Evolutionary conservation across 2,797 vertebrate species (phyloP).

Genomic region (Protonibea diacanthus): DNA sequence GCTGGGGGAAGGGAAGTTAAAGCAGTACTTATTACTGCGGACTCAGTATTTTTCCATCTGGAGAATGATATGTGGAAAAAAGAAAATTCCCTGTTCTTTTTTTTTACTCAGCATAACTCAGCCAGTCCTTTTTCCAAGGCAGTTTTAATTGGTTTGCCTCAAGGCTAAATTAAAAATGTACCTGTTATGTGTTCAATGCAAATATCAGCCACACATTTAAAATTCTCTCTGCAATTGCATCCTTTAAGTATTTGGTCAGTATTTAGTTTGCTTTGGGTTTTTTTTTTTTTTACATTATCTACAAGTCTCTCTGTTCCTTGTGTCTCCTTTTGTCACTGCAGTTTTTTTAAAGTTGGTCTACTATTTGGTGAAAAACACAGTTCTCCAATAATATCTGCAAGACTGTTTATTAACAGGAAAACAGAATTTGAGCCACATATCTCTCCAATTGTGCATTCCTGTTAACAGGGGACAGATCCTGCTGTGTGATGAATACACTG

Average conservation of each 20-base stretch:
- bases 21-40: background rate
- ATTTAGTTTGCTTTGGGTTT: background rate
- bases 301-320: background rate
- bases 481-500: conserved; percentile 71
- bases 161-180: conserved; percentile 14
- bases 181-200: conserved; percentile 5
- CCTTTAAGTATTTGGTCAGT: background rate
- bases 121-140: background rate
- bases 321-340: background rate
- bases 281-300: background rate
- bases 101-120: conserved; percentile 4
- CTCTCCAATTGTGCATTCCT: conserved; percentile 34
- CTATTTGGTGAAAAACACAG: background rate
- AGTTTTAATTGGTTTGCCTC: conserved; percentile 8
- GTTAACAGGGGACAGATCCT: conserved; percentile 51
- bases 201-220: conserved; percentile 1
- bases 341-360: background rate
- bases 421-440: conserved; percentile 31
- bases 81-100: background rate
- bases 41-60: background rate
- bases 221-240: conserved; percentile 9
- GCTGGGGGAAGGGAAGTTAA: background rate
- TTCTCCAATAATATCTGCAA: conserved; percentile 14
- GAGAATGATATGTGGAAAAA: conserved; percentile 1
- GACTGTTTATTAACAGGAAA: conserved; percentile 41